Conservation (phyloP, 1,140 invertebrate species). For the Atta colombica region DNA sequence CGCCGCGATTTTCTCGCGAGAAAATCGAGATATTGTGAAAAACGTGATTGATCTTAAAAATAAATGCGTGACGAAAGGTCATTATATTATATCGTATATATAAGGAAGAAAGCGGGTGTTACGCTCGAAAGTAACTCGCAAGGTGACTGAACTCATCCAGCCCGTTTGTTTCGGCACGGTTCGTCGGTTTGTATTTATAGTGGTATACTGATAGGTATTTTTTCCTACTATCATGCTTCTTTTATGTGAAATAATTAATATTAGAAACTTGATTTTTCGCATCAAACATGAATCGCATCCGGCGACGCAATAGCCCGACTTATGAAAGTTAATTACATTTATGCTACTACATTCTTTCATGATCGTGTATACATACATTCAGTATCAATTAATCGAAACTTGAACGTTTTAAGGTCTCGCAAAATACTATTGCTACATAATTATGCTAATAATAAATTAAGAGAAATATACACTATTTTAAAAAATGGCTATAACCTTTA, state of each 20-base stretch:
- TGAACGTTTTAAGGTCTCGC: not conserved
- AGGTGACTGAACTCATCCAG: constrained; percentile 75
- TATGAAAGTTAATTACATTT: constrained; percentile 29
- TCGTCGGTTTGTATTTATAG: constrained; percentile 19
- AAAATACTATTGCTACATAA: not conserved
- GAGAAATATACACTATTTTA: not conserved
- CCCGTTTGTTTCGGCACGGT: constrained; percentile 46
- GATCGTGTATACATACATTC: not conserved
- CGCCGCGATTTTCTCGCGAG: constrained; percentile 11
- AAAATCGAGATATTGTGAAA: constrained; percentile 29
- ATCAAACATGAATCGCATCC: constrained; percentile 4
- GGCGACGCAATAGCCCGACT: not conserved
- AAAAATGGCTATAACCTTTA: not conserved
- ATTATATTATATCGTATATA: constrained; percentile 54
- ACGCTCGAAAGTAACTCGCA: constrained; percentile 66
- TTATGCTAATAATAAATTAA: not conserved
- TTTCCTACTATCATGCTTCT: constrained; percentile 29
- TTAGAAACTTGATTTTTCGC: constrained; percentile 40
- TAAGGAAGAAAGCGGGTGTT: constrained; percentile 49
- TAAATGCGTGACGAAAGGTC: constrained; percentile 69
- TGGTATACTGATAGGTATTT: not conserved
- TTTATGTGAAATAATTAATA: constrained; percentile 29
- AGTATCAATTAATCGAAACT: not conserved
- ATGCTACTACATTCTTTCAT: not conserved
- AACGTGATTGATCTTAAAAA: constrained; percentile 62